Conservation (phyloP, 2,888 invertebrate genomes). For the Phortica okadai region DNA sequence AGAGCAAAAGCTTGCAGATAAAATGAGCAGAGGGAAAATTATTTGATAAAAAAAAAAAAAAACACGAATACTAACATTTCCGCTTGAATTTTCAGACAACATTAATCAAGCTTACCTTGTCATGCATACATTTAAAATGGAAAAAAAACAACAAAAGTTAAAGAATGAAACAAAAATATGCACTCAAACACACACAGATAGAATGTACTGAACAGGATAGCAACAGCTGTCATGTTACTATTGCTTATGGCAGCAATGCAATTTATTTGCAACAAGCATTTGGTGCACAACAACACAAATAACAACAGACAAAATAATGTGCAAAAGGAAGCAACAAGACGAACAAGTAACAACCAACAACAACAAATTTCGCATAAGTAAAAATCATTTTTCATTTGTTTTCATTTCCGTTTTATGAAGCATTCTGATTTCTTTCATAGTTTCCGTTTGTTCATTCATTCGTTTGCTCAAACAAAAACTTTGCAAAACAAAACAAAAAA, state of each 20-base stretch:
- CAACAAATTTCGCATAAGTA: conserved; percentile 60
- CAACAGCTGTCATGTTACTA: conserved; percentile 48
- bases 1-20: conserved; percentile 29
- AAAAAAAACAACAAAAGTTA: conserved; percentile 1
- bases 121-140: conserved; percentile 32
- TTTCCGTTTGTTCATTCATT: conserved; percentile 42
- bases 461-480: background rate
- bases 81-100: conserved; percentile 34
- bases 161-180: background rate
- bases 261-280: conserved; percentile 53
- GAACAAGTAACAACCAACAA: background rate
- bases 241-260: conserved; percentile 52
- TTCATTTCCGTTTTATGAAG: conserved; percentile 66
- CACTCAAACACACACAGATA: conserved; percentile 6
- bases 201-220: conserved; percentile 3
- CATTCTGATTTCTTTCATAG: conserved; percentile 62
- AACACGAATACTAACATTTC: background rate
- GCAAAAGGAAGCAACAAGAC: conserved; percentile 3
- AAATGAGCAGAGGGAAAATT: too few species aligned
- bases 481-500: background rate
- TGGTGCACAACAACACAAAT: conserved; percentile 37
- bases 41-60: background rate
- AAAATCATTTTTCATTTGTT: conserved; percentile 69
- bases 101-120: conserved; percentile 50
- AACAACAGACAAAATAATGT: background rate